These are phyloP conservation scores for Anticlea derivata DNA, from an alignment of 2,888 invertebrate genomes.

Conservation along the genomic window DNA sequence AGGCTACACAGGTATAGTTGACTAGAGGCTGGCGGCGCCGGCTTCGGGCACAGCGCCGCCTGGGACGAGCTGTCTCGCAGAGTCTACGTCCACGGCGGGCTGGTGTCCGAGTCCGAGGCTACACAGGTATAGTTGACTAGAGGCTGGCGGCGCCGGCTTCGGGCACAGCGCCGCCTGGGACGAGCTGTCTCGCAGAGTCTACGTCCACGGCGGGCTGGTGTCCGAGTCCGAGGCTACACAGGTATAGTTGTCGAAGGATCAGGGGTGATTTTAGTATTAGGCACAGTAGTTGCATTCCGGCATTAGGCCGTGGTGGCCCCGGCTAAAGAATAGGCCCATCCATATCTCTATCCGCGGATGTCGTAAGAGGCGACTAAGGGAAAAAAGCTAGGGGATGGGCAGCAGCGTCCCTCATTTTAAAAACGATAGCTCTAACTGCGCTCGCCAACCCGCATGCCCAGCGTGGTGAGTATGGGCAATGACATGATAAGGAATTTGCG, in stretches of 20 bases:
- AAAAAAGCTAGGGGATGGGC: too few relatives aligned
- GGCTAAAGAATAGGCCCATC: too few relatives aligned
- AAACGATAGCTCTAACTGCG: too few relatives aligned
- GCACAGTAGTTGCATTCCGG: too few relatives aligned
- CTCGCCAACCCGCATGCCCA: too few relatives aligned
- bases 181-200: constrained; percentile 89
- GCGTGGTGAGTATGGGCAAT: too few relatives aligned
- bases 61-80: constrained; percentile 90
- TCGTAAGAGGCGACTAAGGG: too few relatives aligned
- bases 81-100: constrained; percentile 97
- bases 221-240: constrained; percentile 92
- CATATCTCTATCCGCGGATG: too few relatives aligned
- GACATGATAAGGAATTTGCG: too few relatives aligned
- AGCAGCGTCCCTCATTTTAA: too few relatives aligned
- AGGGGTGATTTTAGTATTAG: too few relatives aligned
- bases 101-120: constrained; percentile 92
- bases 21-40: constrained; percentile 89
- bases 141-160: constrained; percentile 94
- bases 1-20: constrained; percentile 85
- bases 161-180: constrained; percentile 96
- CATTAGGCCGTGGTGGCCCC: too few relatives aligned
- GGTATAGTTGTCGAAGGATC: constrained; percentile 50
- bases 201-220: constrained; percentile 96
- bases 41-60: constrained; percentile 95
- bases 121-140: constrained; percentile 80